phyloP scores from a whole-genome alignment of 2,113 vertebrate species.

The Colossoma macropomum region DNA sequence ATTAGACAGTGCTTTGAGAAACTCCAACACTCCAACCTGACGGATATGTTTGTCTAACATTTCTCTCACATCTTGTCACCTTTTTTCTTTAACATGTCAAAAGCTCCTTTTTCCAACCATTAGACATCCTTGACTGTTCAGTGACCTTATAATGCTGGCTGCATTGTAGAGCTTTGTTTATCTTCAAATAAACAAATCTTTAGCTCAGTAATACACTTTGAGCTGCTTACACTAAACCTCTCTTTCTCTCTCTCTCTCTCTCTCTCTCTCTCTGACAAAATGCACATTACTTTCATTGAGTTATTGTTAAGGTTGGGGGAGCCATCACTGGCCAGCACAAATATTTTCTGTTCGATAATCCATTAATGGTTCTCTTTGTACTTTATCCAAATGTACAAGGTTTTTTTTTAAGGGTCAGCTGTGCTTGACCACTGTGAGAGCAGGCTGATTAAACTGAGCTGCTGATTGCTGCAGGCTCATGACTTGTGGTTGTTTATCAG shows the following conservation, averaged over 20 bases:
- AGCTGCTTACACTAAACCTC: constrained; percentile 25
- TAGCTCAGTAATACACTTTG: constrained; percentile 30
- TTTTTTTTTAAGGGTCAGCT: constrained; percentile 7
- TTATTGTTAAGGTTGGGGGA: constrained; percentile 29
- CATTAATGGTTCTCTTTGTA: constrained; percentile 41
- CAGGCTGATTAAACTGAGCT: constrained; percentile 29
- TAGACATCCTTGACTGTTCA: constrained; percentile 32
- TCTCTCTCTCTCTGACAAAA: constrained; percentile 26
- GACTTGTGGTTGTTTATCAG: constrained; percentile 27
- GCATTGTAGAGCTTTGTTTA: constrained; percentile 28
- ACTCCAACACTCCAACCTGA: background rate
- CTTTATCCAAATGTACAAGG: constrained; percentile 27
- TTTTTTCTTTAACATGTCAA: constrained; percentile 9
- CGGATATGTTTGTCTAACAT: constrained; percentile 20
- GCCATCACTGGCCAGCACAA: constrained; percentile 20
- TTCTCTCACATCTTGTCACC: background rate
- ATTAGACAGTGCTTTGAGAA: background rate
- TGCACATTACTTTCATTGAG: constrained; percentile 19
- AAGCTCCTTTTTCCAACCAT: background rate
- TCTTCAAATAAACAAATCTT: constrained; percentile 49
- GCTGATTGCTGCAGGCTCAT: constrained; percentile 33
- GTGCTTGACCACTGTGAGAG: constrained; percentile 22
- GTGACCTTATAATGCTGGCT: constrained; percentile 35
- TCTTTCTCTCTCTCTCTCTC: constrained; percentile 21
- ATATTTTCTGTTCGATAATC: constrained; percentile 48